Base-by-base conservation (phyloP, 2,113 vertebrate genomes). In the Bufo gargarizans region DNA sequence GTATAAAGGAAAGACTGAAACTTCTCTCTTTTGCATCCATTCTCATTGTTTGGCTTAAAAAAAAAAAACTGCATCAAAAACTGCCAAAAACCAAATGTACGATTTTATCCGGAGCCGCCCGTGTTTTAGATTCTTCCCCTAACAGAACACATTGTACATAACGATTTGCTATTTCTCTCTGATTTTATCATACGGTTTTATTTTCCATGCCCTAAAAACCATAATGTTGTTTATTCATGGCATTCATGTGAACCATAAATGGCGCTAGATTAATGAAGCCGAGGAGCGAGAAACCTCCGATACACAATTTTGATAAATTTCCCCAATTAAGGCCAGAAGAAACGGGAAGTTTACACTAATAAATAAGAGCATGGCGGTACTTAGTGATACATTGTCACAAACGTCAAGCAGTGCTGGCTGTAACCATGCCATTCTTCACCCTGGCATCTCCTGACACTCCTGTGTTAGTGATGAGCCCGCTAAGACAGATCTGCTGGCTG, bases 381-480 rank as follows among this genome's bases (percentile, higher is more conserved):
- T 65, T 55, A 74, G 87, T 88, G 87, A 84, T 81, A 88, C 58
- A 49, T 45, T 77, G 87, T 84, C 63, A 58, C 81, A 58, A 83
- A 84, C 80, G 56, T 88, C 81, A 88, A 88, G 81, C 81, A 77
- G 87, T n/a, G 81, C 71, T 20, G 72, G 72, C 71, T 76, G 71
- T 67, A 88, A 67, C 58, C 69, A 33, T n/a, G 71, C 82, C 87
- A 84, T 88, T 88, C 87, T 58, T 88, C 87, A 88, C 80, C 71
- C 20, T 88, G 81, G 72, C 87, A 88, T 61, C 61, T 50, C 14
- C 81, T 88, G 87, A 78, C 87, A 88, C 58, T 84, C 71, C 69
- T 88, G 16, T 84, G 87, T 84, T 84, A 88, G 81, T 77, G 87
- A 88, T 88, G 87, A 88, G 84, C 72, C 87, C 58, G 17, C 59